A percentile compares a stretch with the other conserved stretches of the same genome.
Conservation (phyloP, 1,140 invertebrate species). For the Bombus affinis region DNA sequence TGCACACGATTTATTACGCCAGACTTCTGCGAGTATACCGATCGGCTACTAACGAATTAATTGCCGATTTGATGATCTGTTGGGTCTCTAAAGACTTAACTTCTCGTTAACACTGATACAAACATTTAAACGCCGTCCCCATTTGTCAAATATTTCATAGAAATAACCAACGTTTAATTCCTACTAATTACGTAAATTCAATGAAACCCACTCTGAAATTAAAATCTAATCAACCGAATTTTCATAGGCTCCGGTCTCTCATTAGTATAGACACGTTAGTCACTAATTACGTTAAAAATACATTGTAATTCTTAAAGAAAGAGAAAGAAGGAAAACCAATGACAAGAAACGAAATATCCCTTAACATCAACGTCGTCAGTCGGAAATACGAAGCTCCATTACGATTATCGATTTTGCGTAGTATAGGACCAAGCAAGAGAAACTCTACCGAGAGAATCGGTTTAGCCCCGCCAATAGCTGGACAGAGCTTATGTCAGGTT, state of each 20-base stretch:
- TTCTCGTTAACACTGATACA: background rate
- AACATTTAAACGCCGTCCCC: background rate
- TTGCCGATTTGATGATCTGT: background rate
- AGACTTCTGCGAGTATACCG: too few relatives aligned
- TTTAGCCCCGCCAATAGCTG: constrained; percentile 17
- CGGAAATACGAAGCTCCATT: background rate
- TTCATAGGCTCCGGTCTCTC: background rate
- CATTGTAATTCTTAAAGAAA: background rate
- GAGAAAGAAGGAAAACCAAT: background rate
- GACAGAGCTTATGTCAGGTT: constrained; percentile 6
- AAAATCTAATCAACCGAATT: background rate
- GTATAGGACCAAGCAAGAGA: background rate
- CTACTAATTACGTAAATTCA: background rate
- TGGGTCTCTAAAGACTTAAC: background rate
- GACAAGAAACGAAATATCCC: background rate
- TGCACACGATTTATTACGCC: background rate
- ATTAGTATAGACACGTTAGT: background rate
- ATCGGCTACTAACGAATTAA: too few relatives aligned
- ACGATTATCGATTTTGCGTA: background rate
- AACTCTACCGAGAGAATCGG: background rate
- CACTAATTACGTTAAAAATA: background rate
- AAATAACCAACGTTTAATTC: background rate
- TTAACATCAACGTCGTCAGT: too few relatives aligned
- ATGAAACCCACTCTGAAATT: background rate
- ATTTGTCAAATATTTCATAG: background rate